These are phyloP conservation scores for Sphenodon punctatus DNA, from an alignment of 2,797 vertebrate genomes.

Conservation along the genomic window DNA sequence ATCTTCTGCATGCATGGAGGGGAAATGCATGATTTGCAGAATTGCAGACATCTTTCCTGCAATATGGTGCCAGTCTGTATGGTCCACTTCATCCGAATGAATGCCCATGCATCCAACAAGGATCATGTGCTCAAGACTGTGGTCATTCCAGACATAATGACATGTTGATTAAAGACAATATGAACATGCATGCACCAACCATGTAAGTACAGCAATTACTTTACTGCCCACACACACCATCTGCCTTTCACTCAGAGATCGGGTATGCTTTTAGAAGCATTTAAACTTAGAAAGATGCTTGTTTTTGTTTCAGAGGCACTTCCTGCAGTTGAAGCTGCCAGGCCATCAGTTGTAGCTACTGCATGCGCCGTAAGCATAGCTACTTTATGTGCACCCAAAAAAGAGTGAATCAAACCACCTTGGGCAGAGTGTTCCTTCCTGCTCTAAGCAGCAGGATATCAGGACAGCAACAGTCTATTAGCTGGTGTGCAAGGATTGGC, in stretches of 20 bases:
- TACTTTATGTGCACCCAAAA: neutral
- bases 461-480: neutral
- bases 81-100: neutral
- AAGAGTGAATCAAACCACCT: neutral
- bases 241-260: neutral
- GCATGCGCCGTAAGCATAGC: no score
- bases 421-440: neutral
- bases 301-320: neutral
- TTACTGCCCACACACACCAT: neutral
- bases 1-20: neutral
- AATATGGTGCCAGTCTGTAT: neutral
- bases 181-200: neutral
- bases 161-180: conserved; percentile 7
- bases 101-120: neutral
- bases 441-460: neutral
- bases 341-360: no score
- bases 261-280: neutral
- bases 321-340: neutral
- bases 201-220: neutral
- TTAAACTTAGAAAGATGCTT: neutral
- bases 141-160: neutral
- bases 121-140: neutral
- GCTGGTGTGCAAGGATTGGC: neutral
- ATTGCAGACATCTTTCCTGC: neutral
- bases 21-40: neutral